A percentile compares a stretch with the other conserved stretches of the same genome.
Conservation (phyloP, 2,888 invertebrate species). For the Villa cingulata region DNA sequence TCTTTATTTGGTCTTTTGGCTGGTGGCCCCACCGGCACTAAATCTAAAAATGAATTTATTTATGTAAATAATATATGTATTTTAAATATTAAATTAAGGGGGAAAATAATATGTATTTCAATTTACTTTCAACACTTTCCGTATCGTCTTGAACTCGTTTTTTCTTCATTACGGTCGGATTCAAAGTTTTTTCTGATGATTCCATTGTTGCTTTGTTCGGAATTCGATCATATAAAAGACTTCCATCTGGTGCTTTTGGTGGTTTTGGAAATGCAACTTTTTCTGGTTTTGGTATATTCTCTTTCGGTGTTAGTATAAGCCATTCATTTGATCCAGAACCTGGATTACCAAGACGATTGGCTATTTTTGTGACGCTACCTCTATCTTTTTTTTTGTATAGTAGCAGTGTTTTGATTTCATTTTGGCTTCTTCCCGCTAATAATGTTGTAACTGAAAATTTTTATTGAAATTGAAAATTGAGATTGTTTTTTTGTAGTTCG, state of each 20-base stretch:
- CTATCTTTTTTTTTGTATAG: slow-evolving; percentile 44
- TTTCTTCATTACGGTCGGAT: slow-evolving; percentile 48
- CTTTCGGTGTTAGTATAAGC: slow-evolving; percentile 35
- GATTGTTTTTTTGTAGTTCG: background rate
- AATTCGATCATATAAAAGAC: slow-evolving; percentile 73
- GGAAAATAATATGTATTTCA: slow-evolving; percentile 10
- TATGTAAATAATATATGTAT: no score
- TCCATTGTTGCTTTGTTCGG: slow-evolving; percentile 63
- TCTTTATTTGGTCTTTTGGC: slow-evolving; percentile 71
- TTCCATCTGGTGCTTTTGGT: slow-evolving; percentile 79
- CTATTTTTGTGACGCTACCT: slow-evolving; percentile 56
- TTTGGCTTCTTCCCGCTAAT: slow-evolving; percentile 40
- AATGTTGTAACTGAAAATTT: slow-evolving; percentile 41
- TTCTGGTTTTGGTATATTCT: slow-evolving; percentile 63
- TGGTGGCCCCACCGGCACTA: slow-evolving; percentile 42
- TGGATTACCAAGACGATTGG: slow-evolving; percentile 54
- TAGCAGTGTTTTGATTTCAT: slow-evolving; percentile 43
- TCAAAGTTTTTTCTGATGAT: slow-evolving; percentile 42
- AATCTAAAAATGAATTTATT: background rate
- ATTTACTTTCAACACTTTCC: slow-evolving; percentile 77
- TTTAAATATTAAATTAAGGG: background rate
- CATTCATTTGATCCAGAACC: slow-evolving; percentile 42
- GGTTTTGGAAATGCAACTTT: slow-evolving; percentile 81
- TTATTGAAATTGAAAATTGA: slow-evolving; percentile 1
- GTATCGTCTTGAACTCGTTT: slow-evolving; percentile 72